Conservation (phyloP, 2,888 invertebrate genomes). For the Tuta absoluta region DNA sequence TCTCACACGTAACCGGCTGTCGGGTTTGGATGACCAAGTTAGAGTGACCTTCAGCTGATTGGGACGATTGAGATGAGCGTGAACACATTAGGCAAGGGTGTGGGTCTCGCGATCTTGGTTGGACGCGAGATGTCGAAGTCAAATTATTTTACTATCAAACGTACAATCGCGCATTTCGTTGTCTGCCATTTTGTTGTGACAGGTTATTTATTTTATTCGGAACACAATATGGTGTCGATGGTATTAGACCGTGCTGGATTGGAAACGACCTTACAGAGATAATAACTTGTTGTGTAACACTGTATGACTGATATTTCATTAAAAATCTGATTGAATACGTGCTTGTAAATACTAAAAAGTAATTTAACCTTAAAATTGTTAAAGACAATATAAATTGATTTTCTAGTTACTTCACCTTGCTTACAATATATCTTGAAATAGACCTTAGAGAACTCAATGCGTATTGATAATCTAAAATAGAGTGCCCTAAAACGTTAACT, state of each 20-base stretch:
- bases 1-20: conserved; percentile 47
- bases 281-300: conserved; percentile 31
- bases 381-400: conserved; percentile 5
- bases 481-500: background rate
- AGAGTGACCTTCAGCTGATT: conserved; percentile 39
- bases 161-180: conserved; percentile 54
- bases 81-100: conserved; percentile 25
- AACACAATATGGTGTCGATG: conserved; percentile 43
- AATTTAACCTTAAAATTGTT: background rate
- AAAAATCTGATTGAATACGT: conserved; percentile 29
- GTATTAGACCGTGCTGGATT: conserved; percentile 41
- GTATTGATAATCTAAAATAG: background rate
- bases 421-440: background rate
- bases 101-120: conserved; percentile 47
- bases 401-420: background rate
- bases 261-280: conserved; percentile 35
- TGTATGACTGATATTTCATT: conserved; percentile 25
- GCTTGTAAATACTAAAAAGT: conserved; percentile 6
- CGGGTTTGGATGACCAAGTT: conserved; percentile 41
- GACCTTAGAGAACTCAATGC: background rate
- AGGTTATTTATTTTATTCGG: conserved; percentile 66
- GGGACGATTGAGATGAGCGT: conserved; percentile 22
- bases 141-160: conserved; percentile 67
- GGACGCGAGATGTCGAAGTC: conserved; percentile 44
- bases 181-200: conserved; percentile 57